A percentile compares a stretch with the other conserved stretches of the same genome.
These are phyloP conservation scores for Drosophila siamana DNA, from an alignment of 2,888 invertebrate species.

Conservation along the genomic window DNA sequence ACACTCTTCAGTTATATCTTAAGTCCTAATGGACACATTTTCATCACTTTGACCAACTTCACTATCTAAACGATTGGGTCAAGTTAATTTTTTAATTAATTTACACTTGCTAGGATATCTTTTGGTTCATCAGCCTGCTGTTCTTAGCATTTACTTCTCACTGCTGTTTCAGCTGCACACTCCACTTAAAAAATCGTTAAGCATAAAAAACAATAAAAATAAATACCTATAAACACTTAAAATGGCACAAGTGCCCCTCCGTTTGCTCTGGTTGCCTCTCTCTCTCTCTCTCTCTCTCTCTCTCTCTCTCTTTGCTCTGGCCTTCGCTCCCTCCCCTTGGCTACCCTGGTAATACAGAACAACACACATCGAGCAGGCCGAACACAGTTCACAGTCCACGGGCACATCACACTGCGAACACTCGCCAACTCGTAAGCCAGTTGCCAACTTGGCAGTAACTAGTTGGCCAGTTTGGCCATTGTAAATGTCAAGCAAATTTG, in stretches of 20 bases:
- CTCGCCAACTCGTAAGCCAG: constrained; percentile 33
- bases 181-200: constrained; percentile 80
- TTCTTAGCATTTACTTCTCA: constrained; percentile 1
- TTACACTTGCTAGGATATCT: constrained; percentile 18
- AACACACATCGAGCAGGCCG: background rate
- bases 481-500: constrained; percentile 80
- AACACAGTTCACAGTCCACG: constrained; percentile 5
- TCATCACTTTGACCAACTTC: background rate
- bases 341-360: background rate
- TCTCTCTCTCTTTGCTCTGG: background rate
- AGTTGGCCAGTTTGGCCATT: constrained; percentile 70
- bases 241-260: constrained; percentile 67
- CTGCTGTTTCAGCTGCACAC: constrained; percentile 52
- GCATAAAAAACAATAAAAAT: constrained; percentile 78
- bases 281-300: background rate
- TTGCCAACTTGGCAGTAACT: constrained; percentile 49
- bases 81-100: too few species aligned
- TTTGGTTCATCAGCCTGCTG: background rate
- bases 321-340: background rate
- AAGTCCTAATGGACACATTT: too few species aligned
- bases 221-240: constrained; percentile 81
- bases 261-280: constrained; percentile 2
- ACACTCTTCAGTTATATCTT: too few species aligned
- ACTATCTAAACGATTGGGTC: background rate
- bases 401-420: constrained; percentile 32